Conservation (phyloP, 1,140 invertebrate species). For the Camponotus pennsylvanicus region DNA sequence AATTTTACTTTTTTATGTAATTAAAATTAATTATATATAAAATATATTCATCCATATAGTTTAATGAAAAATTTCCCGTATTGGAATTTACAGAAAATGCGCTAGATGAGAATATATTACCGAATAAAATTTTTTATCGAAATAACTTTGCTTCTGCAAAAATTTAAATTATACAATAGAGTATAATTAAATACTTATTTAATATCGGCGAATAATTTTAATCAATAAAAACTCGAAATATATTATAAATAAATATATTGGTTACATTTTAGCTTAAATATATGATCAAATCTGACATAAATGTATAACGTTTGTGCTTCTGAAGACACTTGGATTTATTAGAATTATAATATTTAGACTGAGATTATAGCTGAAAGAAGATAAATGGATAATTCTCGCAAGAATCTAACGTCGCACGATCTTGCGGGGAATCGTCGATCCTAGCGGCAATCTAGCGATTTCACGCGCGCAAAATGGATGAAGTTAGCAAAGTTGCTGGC, state of each 20-base stretch:
- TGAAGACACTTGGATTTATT: slow-evolving; percentile 21
- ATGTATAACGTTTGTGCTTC: not conserved
- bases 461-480: slow-evolving; percentile 43
- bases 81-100: no score
- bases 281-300: not conserved
- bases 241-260: not conserved
- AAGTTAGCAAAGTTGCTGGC: slow-evolving; percentile 57
- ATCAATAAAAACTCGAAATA: not conserved
- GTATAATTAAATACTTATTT: not conserved
- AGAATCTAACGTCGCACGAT: slow-evolving; percentile 8
- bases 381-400: slow-evolving; percentile 35
- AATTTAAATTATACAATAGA: no score
- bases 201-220: not conserved
- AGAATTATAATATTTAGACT: slow-evolving; percentile 38
- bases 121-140: no score
- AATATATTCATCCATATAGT: not conserved
- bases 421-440: slow-evolving; percentile 27
- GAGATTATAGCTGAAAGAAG: slow-evolving; percentile 29
- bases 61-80: no score
- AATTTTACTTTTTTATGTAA: not conserved
- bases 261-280: not conserved
- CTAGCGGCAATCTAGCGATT: slow-evolving; percentile 52
- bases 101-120: no score
- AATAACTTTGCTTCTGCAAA: no score
- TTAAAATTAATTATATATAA: not conserved